Evolutionary conservation across 2,888 invertebrate genomes (phyloP), one percentile per base, ranked within the genome.

Genomic region (Phyto melanocephala): DNA sequence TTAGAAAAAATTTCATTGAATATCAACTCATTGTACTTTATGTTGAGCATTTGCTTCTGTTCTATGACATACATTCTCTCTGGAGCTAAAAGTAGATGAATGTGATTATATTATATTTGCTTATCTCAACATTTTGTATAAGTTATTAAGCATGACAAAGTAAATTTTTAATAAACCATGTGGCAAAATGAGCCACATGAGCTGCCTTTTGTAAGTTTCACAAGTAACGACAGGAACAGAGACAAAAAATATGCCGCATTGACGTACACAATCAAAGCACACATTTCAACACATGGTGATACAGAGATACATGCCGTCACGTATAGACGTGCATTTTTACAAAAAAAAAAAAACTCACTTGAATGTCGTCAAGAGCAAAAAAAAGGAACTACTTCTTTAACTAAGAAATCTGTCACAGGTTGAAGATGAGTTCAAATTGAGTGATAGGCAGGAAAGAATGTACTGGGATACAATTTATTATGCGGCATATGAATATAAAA

Each of bases 201-300:
- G 42, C 72, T 87, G 86, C 86, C 87, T 88, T 88, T 87, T 84
- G 65, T 68, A 86, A 88, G 85, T 87, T 52, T 40, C 17, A 85
- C 62, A 74, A 33, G n/a, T n/a, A n/a, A n/a, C n/a, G n/a, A n/a
- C 13, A 47, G 28, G 58, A 52, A 15, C 45, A 17, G 37, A 54
- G 33, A 50, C n/a, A 37, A 17, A 45, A 45, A 17, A 17, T 33
- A n/a, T n/a, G 71, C 33, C 20, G 7, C 17, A 54, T 13, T 35
- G 20, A 79, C 70, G 78, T 33, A 70, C 47, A 80, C 83, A 54
- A 77, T 71, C 40, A 60, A 42, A 42, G 13, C 33, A 67, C 24
- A 70, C 28, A 50, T n/a, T n/a, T n/a, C n/a, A 17, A 28, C 20
- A 33, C 33, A 40, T 10, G n/a, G 17, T 3, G 17, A 22, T 40